phyloP scores from a whole-genome alignment of 2,113 vertebrate species.

The Paraplagusia blochii region DNA sequence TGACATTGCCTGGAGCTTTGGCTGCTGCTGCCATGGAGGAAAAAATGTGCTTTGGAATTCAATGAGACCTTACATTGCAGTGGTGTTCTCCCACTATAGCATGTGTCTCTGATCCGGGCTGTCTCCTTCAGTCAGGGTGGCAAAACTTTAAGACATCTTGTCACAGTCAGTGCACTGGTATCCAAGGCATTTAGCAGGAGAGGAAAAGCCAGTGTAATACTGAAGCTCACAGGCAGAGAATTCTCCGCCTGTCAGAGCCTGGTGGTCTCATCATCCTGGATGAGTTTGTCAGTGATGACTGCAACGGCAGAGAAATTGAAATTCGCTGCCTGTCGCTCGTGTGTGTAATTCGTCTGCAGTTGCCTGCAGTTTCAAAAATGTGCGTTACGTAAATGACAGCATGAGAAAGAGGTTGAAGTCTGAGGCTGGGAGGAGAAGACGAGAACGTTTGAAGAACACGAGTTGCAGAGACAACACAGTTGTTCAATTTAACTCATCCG shows the following conservation, averaged over 20 bases:
- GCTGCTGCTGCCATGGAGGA: not conserved
- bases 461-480: no score
- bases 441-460: no score
- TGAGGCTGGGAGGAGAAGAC: not conserved
- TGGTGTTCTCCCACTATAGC: not conserved
- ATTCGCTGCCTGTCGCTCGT: slow-evolving; percentile 11
- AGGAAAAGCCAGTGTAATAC: not conserved
- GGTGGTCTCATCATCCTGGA: slow-evolving; percentile 14
- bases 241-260: not conserved
- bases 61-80: no score
- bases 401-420: slow-evolving; percentile 13
- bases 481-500: no score
- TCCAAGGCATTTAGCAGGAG: not conserved
- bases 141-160: not conserved
- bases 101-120: not conserved
- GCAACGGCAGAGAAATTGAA: slow-evolving; percentile 11
- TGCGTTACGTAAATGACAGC: slow-evolving; percentile 6
- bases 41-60: not conserved
- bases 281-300: slow-evolving; percentile 21
- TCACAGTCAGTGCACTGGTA: not conserved
- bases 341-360: slow-evolving; percentile 20
- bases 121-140: not conserved
- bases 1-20: not conserved
- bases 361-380: slow-evolving; percentile 18
- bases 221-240: slow-evolving; percentile 21